phyloP scores from a whole-genome alignment of 2,113 vertebrate species.

The Nanorana parkeri region DNA sequence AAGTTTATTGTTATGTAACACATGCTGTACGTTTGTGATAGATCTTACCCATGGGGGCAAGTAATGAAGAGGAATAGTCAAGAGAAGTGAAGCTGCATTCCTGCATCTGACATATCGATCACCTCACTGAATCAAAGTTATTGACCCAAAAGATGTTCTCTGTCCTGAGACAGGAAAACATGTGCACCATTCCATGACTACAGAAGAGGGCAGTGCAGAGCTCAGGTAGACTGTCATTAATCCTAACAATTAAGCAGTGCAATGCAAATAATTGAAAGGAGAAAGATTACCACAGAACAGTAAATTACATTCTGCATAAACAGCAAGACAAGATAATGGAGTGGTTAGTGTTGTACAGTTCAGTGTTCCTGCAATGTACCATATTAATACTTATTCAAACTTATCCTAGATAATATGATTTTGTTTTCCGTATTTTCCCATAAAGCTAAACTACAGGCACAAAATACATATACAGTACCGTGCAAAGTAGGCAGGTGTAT shows the following conservation, averaged over 20 bases:
- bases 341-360: no score
- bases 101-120: conserved; percentile 53
- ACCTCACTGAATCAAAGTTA: conserved; percentile 50
- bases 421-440: neutral
- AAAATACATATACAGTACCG: no score
- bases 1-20: conserved; percentile 49
- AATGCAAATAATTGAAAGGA: neutral
- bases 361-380: neutral
- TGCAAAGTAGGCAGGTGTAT: no score
- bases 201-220: conserved; percentile 47
- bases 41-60: conserved; percentile 50
- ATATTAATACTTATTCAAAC: no score
- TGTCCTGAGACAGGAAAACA: conserved; percentile 17
- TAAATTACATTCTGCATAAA: neutral
- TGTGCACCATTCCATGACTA: neutral
- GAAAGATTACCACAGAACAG: neutral
- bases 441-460: no score
- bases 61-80: conserved; percentile 55
- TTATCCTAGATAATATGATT: no score
- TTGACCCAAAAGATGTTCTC: conserved; percentile 40
- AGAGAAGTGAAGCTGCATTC: conserved; percentile 43
- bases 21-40: conserved; percentile 19
- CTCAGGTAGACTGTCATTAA: conserved; percentile 20
- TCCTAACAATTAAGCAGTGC: neutral
- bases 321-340: neutral